phyloP scores from a whole-genome alignment of 2,113 vertebrate species.

The Semicossyphus pulcher region DNA sequence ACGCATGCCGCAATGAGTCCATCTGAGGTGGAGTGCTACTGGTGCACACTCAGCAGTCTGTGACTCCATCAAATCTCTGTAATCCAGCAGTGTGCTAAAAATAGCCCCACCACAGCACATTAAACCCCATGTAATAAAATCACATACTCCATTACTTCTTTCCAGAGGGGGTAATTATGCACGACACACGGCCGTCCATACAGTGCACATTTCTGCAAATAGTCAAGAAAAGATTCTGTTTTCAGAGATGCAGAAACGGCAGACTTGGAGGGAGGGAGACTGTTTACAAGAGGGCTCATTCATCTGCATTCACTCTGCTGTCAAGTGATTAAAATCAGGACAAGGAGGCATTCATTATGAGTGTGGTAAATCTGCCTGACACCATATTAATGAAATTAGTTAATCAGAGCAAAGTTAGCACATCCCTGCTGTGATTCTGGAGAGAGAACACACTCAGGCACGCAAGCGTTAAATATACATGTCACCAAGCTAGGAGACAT shows the following conservation, averaged over 20 bases:
- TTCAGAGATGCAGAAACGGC: background rate
- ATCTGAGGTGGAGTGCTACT: slow-evolving; percentile 55
- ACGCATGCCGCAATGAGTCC: slow-evolving; percentile 60
- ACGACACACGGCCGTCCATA: slow-evolving; percentile 8
- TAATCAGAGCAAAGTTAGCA: slow-evolving; percentile 41
- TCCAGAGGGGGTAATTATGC: slow-evolving; percentile 25
- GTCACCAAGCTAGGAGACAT: background rate
- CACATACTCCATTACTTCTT: slow-evolving; percentile 55
- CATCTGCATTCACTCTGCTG: slow-evolving; percentile 57
- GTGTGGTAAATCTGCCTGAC: slow-evolving; percentile 63
- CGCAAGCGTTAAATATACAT: background rate
- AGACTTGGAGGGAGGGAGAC: slow-evolving; percentile 8
- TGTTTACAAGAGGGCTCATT: slow-evolving; percentile 62
- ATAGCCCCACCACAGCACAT: slow-evolving; percentile 67
- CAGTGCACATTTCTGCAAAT: slow-evolving; percentile 7
- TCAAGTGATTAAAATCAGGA: slow-evolving; percentile 63
- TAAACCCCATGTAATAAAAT: slow-evolving; percentile 64
- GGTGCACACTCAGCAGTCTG: slow-evolving; percentile 76
- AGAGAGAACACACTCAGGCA: slow-evolving; percentile 22
- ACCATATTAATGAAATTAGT: slow-evolving; percentile 70
- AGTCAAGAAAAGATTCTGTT: background rate
- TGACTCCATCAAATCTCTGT: slow-evolving; percentile 68
- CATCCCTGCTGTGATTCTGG: slow-evolving; percentile 23
- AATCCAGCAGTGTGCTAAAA: slow-evolving; percentile 67
- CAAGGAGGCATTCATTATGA: slow-evolving; percentile 63